A percentile compares a stretch with the other conserved stretches of the same genome.
These are phyloP conservation scores for Cariama cristata DNA, from an alignment of 2,113 vertebrate genomes.

Conservation along the genomic window DNA sequence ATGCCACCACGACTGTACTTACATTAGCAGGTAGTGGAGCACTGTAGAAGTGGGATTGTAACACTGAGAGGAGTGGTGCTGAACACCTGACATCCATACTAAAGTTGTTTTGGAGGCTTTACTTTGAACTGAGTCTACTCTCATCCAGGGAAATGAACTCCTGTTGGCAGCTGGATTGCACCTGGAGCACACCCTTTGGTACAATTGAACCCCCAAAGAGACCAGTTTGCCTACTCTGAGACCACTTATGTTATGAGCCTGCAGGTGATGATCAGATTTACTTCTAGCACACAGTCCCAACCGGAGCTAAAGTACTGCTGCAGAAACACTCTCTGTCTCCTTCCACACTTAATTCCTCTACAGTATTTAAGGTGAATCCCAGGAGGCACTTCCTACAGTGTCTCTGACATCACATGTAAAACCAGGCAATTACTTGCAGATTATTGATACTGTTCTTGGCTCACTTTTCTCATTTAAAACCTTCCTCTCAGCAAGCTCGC, in stretches of 20 bases:
- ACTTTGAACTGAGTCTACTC: background rate
- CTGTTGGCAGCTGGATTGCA: background rate
- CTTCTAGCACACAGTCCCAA: background rate
- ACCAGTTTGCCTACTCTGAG: background rate
- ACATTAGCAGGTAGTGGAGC: background rate
- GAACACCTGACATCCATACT: background rate
- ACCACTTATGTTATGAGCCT: background rate
- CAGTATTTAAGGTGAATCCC: constrained; percentile 10
- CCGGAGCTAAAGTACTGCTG: background rate
- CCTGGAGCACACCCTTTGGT: background rate
- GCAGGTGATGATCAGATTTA: background rate
- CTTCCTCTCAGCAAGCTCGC: background rate
- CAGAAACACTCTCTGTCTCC: background rate
- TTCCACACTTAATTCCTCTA: background rate
- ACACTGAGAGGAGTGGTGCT: background rate
- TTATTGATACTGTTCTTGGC: constrained; percentile 52
- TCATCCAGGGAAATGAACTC: background rate
- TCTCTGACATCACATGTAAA: background rate
- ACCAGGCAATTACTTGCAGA: constrained; percentile 41
- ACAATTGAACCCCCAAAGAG: background rate
- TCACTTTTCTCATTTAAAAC: constrained; percentile 59
- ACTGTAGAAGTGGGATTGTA: background rate
- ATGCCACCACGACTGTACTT: background rate
- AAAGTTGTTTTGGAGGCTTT: background rate
- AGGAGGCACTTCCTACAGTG: background rate